phyloP scores from a whole-genome alignment of 2,113 vertebrate genomes.

The Menidia beryllina region DNA sequence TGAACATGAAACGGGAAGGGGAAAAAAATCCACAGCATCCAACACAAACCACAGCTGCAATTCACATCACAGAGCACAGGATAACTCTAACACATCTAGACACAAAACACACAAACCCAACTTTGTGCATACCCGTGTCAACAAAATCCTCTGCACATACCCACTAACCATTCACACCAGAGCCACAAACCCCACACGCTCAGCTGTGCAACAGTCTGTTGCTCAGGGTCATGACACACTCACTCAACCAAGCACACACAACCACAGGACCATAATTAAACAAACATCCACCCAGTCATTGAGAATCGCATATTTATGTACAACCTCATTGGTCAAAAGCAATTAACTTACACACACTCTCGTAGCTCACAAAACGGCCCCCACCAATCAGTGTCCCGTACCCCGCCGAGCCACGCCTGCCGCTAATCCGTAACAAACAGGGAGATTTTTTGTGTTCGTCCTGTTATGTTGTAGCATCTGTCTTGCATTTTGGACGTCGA shows the following conservation, averaged over 20 bases:
- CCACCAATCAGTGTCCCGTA: conserved; percentile 45
- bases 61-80: conserved; percentile 74
- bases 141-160: conserved; percentile 48
- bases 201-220: conserved; percentile 66
- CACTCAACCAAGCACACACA: conserved; percentile 71
- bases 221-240: conserved; percentile 62
- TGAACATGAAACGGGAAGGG: conserved; percentile 73
- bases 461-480: neutral
- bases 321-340: conserved; percentile 73
- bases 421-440: conserved; percentile 12
- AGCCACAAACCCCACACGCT: conserved; percentile 59
- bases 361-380: conserved; percentile 12
- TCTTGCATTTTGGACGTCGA: conserved; percentile 4
- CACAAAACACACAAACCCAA: conserved; percentile 28
- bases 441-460: conserved; percentile 18
- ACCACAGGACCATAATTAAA: conserved; percentile 74
- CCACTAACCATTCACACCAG: conserved; percentile 43
- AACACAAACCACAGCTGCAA: conserved; percentile 82
- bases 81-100: conserved; percentile 43
- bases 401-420: conserved; percentile 19
- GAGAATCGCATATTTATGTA: conserved; percentile 65
- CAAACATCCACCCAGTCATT: conserved; percentile 69
- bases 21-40: conserved; percentile 62
- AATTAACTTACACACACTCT: conserved; percentile 60
- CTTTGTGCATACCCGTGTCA: conserved; percentile 36